Percentiles rank a stretch among this genome's conserved stretches.
Conservation (phyloP, 2,888 invertebrate species). For the Chironomus tentans region DNA sequence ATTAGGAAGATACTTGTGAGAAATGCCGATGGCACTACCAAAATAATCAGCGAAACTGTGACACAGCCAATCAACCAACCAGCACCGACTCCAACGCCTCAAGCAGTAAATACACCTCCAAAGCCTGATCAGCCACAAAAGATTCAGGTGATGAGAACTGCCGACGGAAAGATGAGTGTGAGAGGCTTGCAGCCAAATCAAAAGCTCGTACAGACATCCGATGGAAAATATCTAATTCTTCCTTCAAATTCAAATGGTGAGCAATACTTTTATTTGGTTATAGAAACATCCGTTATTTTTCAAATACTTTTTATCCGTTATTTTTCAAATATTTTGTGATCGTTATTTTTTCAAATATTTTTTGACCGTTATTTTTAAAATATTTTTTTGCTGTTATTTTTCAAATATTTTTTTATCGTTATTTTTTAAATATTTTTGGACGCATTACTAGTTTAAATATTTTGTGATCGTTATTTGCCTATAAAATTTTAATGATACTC, state of each 20-base stretch:
- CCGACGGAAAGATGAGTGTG: conserved; percentile 86
- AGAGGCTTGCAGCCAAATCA: conserved; percentile 86
- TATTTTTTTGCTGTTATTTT: no score
- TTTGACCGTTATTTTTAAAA: no score
- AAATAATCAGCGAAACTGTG: conserved; percentile 54
- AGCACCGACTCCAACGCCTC: conserved; percentile 50
- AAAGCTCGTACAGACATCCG: conserved; percentile 85
- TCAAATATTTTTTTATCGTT: no score
- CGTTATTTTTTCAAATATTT: no score
- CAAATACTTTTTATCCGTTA: no score
- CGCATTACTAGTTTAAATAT: no score
- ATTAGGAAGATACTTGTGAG: conserved; percentile 41
- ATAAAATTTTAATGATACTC: no score
- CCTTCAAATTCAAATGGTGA: conserved; percentile 43
- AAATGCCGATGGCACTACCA: conserved; percentile 52
- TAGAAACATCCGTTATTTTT: no score
- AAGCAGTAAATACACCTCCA: conserved; percentile 37
- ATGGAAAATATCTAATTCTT: conserved; percentile 80
- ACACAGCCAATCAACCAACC: conserved; percentile 41
- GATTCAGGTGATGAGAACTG: conserved; percentile 82
- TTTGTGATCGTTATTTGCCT: no score
- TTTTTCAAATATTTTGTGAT: no score
- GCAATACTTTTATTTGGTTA: no score
- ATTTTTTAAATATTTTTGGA: no score
- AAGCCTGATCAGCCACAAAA: conserved; percentile 56